Percentiles rank a stretch among this genome's conserved stretches.
These are phyloP conservation scores for Paramisgurnus dabryanus DNA, from an alignment of 2,113 vertebrate species.

Conservation along the genomic window DNA sequence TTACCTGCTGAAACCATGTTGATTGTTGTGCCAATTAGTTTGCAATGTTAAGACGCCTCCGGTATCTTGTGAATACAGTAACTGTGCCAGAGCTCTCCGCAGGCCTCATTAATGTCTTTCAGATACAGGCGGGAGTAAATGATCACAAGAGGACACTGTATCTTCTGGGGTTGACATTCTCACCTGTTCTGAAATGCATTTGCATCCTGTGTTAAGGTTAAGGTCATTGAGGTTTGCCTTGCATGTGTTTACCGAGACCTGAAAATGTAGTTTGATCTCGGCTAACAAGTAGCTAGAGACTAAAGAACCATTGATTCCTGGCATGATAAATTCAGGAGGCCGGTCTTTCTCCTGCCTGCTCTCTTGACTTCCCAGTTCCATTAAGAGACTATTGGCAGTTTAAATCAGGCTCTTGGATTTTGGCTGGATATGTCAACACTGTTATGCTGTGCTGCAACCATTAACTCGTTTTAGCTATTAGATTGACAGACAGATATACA, in stretches of 20 bases:
- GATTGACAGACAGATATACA: too few relatives aligned
- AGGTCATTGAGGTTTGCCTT: background rate
- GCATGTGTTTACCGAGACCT: constrained; percentile 21
- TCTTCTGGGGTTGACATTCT: constrained; percentile 2
- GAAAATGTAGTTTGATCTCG: constrained; percentile 50
- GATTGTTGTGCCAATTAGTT: constrained; percentile 47
- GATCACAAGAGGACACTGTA: constrained; percentile 28
- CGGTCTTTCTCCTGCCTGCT: constrained; percentile 6
- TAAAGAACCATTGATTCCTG: constrained; percentile 30
- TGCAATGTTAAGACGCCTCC: constrained; percentile 22
- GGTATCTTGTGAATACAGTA: constrained; percentile 37
- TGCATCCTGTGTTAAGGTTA: background rate
- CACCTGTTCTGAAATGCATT: background rate
- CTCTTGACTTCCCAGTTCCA: constrained; percentile 11
- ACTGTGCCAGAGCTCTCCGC: constrained; percentile 38
- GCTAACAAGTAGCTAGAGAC: constrained; percentile 48
- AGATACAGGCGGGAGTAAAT: constrained; percentile 31
- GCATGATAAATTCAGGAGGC: constrained; percentile 31
- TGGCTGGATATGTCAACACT: constrained; percentile 25
- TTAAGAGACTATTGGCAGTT: constrained; percentile 6
- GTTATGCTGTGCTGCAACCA: background rate
- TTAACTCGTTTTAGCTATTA: background rate
- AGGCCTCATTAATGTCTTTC: constrained; percentile 51
- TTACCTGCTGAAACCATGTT: background rate
- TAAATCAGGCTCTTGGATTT: constrained; percentile 24